A percentile compares a stretch with the other conserved stretches of the same genome.
Evolutionary conservation across 1,140 invertebrate species (phyloP).

Genomic region (Himalopsyche phryganea): DNA sequence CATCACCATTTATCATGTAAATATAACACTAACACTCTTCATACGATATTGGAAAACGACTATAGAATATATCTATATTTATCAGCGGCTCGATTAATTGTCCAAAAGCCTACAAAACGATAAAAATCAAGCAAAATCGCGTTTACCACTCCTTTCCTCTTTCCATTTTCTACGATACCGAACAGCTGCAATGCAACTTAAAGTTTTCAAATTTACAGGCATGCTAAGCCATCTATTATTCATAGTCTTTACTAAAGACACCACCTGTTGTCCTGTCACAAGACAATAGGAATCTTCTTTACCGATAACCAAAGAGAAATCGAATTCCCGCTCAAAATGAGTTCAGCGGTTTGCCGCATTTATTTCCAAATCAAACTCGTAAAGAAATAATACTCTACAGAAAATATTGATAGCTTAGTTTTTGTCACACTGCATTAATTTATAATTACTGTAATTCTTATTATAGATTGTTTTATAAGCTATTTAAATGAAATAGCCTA

Average conservation of each 20-base stretch:
- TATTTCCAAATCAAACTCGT: no score
- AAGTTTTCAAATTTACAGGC: constrained; percentile 18
- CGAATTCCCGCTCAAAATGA: no score
- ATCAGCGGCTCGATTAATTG: constrained; percentile 16
- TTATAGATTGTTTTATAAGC: no score
- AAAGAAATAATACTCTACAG: no score
- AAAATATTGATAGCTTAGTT: no score
- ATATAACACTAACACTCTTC: constrained; percentile 10
- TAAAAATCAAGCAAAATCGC: constrained; percentile 16
- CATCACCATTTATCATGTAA: constrained; percentile 11
- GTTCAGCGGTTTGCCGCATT: no score
- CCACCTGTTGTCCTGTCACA: constrained; percentile 12
- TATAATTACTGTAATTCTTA: no score
- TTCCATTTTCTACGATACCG: constrained; percentile 17
- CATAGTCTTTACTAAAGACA: constrained; percentile 1
- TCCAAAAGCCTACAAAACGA: constrained; percentile 11
- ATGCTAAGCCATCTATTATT: constrained; percentile 20
- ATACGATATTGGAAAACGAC: constrained; percentile 7
- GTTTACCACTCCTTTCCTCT: constrained; percentile 25
- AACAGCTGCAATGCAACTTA: constrained; percentile 17
- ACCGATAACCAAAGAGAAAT: background rate
- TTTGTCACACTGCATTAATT: no score
- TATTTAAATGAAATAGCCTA: no score
- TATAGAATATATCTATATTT: constrained; percentile 7
- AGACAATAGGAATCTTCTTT: background rate